Base-by-base conservation (phyloP, 2,888 invertebrate species). In the Cancer borealis region DNA sequence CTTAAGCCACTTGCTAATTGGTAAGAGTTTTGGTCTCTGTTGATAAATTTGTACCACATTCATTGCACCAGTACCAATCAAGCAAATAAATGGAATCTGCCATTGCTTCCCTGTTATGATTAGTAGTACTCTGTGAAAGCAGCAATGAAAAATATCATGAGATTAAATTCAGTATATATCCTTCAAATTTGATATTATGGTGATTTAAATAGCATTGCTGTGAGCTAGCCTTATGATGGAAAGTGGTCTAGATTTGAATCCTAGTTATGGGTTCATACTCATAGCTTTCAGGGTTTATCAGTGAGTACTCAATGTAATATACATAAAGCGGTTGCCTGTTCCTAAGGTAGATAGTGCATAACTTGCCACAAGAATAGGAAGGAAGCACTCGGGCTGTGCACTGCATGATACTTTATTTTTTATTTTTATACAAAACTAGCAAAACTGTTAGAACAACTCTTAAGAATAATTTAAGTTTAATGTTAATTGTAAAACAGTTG, bases 371-470 rank as follows among this genome's bases (percentile, higher is more conserved):
- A n/a, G 88, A 88, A 88, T 8, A 47, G 10, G 21, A 47, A 47
- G n/a, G 26, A 47, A 49, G n/a, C 49, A 49, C 46, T 88, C 47
- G 39, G 47, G 47, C 49, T 49, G 21, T 46, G 88, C 49, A 46
- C 84, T 84, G 84, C 84, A 84, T 84, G 84, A 84, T 39, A 84
- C 66, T n/a, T n/a, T 26, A 3, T 73, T 73, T 73, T 26, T 73
- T 84, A 14, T 84, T 30, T 6, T 12, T 39, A 84, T 39, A 14
- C 84, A 39, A 39, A 84, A 39, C 84, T 84, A 39, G 84, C 84
- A 84, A 84, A 84, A 84, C 84, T 84, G 84, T 84, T 84, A 39
- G 39, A 84, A 14, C 39, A 84, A 30, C 39, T 84, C 84, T 84
- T 39, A 84, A 30, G 30, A 39, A 84, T 84, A 84, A 84, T 84